Base-by-base conservation (phyloP, 2,113 vertebrate genomes). In the Prietella phreatophila region DNA sequence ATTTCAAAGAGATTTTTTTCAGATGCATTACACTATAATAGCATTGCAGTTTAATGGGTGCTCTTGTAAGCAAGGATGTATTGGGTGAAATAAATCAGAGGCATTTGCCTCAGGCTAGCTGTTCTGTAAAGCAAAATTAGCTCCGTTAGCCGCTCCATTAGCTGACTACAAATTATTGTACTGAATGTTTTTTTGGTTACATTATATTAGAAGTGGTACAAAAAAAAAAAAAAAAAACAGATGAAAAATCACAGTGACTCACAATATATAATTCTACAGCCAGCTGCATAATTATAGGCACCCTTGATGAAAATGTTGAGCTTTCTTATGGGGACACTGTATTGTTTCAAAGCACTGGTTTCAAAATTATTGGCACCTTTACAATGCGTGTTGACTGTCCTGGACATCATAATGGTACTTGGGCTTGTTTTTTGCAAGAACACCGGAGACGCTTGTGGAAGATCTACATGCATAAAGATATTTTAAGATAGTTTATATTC, bases 1-100 rank as follows among this genome's bases (percentile, higher is more conserved):
- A 82, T 60, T 82, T 60, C 53, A 58, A 22, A 33, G 58, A 33
- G 0, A 4, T 58, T 81, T 55, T 75, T n/a, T 39, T 13, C 56
- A 2, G 19, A 58, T 82, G 80, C 80, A 82, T 82, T 82, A 82
- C 55, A 22, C 33, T 78, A 27, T 76, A 47, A 78, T 13, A 78
- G 22, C 73, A 14, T 50, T 27, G 22, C 11, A 4, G 42, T 82
- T 14, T 60, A 36, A 60, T 25, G 55, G 53, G 7, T 58, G 55
- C 53, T 22, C n/a, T 81, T 33, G 55, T 58, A 58, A 58, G 79
- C 20, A 56, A 58, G 55, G 55, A 39, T 36, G 30, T 61, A 10
- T 27, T 33, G 39, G 30, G 25, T 58, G 19, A 61, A 82, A 82
- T 27, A 56, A 33, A 20, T 55, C 78, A 56, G 73, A 76, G 42